Base-by-base conservation (phyloP, 1,140 invertebrate genomes). In the Drosophila takahashii region DNA sequence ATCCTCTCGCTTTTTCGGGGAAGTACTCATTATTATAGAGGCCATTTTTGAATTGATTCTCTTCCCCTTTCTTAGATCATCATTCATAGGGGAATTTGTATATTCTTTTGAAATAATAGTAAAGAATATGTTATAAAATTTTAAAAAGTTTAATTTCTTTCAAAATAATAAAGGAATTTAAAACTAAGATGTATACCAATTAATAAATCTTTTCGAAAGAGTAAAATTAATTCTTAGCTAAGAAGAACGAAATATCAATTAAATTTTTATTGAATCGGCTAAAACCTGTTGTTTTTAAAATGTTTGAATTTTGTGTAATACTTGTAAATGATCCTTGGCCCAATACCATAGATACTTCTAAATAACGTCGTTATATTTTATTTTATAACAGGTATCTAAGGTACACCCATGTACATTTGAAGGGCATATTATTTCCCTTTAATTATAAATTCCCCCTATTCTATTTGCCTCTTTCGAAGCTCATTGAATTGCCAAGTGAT, bases 401-500 rank as follows among this genome's bases (percentile, higher is more conserved):
- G 0, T 18, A 44, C 9, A 44, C 3, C 13, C 52, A 15, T 18
- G 6, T 26, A 0, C n/a, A 29, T 15, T 27, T 27, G 53, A 56
- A 56, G 53, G 53, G 36, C 53, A 42, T 37, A 27, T n/a, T 47
- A 18, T 13, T n/a, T 47, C n/a, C 34, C 16, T 36, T 4, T 18
- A 52, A 11, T n/a, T n/a, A n/a, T n/a, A n/a, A n/a, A n/a, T 36
- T 41, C 52, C n/a, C 52, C n/a, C 29, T 11, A 22, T 13, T 22
- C 44, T 48, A 47, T 42, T 65, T 10, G n/a, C 18, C 29, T 18
- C 27, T 15, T 18, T 45, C 16, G 5, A 50, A 11, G 16, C 41
- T 18, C 15, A 44, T 8, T 11, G 41, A 44, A 10, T 16, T 16
- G 41, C 16, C 59, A 37, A 50, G 39, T 22, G 36, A 67, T 65